Percentiles rank a stretch among this genome's conserved stretches.
These are phyloP conservation scores for Chlorospingus semifuscus DNA, from an alignment of 2,797 vertebrate genomes.

Conservation along the genomic window DNA sequence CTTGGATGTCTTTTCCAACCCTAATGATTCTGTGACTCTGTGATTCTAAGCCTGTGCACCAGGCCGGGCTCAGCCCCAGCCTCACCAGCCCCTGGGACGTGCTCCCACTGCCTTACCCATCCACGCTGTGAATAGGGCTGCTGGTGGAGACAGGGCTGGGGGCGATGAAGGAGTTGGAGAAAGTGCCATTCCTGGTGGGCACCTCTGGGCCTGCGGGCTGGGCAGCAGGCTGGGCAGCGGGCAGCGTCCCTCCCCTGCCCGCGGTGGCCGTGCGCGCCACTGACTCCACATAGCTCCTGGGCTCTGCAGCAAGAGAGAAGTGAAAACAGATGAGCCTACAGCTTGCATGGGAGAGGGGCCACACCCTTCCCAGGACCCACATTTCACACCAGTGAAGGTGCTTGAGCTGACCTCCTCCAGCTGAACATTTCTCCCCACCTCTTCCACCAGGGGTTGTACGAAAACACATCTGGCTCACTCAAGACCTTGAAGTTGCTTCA, in stretches of 20 bases:
- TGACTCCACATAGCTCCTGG: conserved; percentile 93
- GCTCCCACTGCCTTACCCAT: conserved; percentile 78
- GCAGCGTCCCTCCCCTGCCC: conserved; percentile 65
- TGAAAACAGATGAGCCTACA: not conserved
- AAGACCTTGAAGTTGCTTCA: not conserved
- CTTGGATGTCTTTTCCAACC: not conserved
- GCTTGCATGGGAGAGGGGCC: not conserved
- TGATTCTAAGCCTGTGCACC: not conserved
- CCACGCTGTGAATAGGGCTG: conserved; percentile 88
- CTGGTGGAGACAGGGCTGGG: conserved; percentile 88
- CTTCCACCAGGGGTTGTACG: not conserved
- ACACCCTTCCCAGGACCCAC: not conserved
- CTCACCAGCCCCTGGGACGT: not conserved
- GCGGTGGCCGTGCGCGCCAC: conserved; percentile 85
- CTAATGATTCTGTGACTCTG: not conserved
- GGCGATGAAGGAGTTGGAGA: conserved; percentile 75
- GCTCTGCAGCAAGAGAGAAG: conserved; percentile 75
- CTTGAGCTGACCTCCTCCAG: not conserved
- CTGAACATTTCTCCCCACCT: not conserved
- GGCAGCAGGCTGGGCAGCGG: conserved; percentile 17
- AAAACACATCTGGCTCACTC: not conserved
- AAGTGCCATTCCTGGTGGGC: conserved; percentile 74
- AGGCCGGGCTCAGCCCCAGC: not conserved
- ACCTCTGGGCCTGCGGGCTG: conserved; percentile 66
- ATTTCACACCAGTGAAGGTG: not conserved